Conservation (phyloP, 2,888 invertebrate genomes). For the Drosophila sordidula region DNA sequence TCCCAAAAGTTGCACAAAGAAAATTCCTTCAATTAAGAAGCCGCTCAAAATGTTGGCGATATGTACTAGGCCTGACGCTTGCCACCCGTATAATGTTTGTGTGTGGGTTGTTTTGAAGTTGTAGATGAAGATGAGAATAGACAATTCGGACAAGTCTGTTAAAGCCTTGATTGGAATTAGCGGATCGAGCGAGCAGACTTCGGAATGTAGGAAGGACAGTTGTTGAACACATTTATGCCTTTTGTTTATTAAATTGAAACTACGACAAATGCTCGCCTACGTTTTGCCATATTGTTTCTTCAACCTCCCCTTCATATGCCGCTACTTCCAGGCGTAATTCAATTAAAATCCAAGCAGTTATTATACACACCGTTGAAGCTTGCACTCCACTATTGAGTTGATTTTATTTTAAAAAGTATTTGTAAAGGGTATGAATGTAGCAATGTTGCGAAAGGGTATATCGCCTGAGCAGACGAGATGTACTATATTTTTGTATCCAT, state of each 20-base stretch:
- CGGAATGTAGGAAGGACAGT: too few species aligned
- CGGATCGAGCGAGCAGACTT: background rate
- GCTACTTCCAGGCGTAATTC: too few species aligned
- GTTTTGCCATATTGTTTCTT: slow-evolving; percentile 2
- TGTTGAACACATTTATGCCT: slow-evolving; percentile 28
- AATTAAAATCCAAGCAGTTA: background rate
- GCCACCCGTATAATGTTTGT: too few species aligned
- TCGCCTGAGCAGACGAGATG: background rate
- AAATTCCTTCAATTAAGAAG: slow-evolving; percentile 26
- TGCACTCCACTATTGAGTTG: background rate
- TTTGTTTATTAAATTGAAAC: slow-evolving; percentile 42
- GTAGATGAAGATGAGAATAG: background rate
- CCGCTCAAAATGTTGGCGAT: background rate
- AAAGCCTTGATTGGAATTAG: too few species aligned
- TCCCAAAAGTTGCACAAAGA: slow-evolving; percentile 13
- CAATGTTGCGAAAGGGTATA: too few species aligned
- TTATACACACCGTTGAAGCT: background rate
- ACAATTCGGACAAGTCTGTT: background rate
- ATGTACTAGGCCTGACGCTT: too few species aligned
- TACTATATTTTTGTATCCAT: slow-evolving; percentile 39
- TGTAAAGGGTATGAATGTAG: too few species aligned
- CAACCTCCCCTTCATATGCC: too few species aligned
- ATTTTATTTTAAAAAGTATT: too few species aligned
- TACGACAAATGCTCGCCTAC: slow-evolving; percentile 49
- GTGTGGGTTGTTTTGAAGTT: background rate